Base-by-base conservation (phyloP, 2,888 invertebrate species). In the Caenorhabditis afra region DNA sequence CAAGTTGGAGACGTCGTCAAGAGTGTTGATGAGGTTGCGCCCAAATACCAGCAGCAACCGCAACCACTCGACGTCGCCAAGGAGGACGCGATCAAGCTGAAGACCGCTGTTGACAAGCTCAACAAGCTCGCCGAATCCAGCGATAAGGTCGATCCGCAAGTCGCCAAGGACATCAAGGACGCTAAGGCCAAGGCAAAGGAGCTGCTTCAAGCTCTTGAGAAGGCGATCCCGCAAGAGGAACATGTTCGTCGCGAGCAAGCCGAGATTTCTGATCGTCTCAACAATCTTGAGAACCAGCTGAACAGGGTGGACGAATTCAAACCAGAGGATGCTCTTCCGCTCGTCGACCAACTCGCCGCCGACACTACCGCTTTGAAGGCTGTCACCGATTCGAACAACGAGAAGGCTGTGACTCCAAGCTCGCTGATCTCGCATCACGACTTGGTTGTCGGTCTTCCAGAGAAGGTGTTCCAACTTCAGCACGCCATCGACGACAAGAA, bases 401-500 rank as follows among this genome's bases (percentile, higher is more conserved):
- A 67, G 58, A 67, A 67, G 67, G 58, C 67, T 29, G 50, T 58
- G 22, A 50, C 67, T 41, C 67, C 67, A 67, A 67, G 67, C 58
- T 47, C 62, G 41, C 64, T 64, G 55, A 66, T 77, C 50, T 62
- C 64, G 18, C 76, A 77, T 55, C 70, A 77, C 44, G 76, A 78
- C 44, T 55, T 71, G 59, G 61, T 62, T 39, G 52, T 49, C 50
- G 58, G 70, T 55, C 70, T 78, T 50, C 68, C 68, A 23, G 78
- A 73, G 55, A 65, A 71, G 65, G 53, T 73, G 41, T 65, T 66
- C 62, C 47, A 71, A 45, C 52, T 73, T 8, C 78, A 78, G 41
- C 65, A 66, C 29, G 66, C 64, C 41, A 65, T 71, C 66, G 66
- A 73, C 44, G 71, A 73, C 61, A 71, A 78, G 61, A 71, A 73